These are phyloP conservation scores for Natator depressus DNA, from an alignment of 2,113 vertebrate species.

Conservation along the genomic window DNA sequence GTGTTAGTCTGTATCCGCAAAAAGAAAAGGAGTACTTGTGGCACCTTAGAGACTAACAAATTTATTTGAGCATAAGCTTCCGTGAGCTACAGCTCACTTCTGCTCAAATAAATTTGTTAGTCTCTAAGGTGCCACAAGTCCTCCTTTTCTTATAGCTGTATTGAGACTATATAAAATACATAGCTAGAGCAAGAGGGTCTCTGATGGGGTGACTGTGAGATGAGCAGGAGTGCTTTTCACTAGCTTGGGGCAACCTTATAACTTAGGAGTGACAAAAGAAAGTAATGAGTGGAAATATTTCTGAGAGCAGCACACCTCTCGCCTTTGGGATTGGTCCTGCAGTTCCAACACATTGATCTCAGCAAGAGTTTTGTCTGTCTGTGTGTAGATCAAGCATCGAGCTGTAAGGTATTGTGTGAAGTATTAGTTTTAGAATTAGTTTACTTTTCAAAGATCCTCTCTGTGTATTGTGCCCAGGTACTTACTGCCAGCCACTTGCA, in stretches of 20 bases:
- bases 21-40: too few species aligned
- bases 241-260: neutral
- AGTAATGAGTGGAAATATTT: neutral
- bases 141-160: neutral
- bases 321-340: rapidly evolving
- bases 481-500: neutral
- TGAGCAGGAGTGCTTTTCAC: rapidly evolving
- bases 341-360: rapidly evolving
- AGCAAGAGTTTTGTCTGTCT: neutral
- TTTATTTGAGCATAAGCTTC: too few species aligned
- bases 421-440: neutral
- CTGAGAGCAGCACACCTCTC: rapidly evolving
- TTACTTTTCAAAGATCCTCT: rapidly evolving
- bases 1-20: too few species aligned
- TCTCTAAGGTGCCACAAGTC: too few species aligned
- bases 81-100: too few species aligned
- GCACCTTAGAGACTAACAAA: too few species aligned
- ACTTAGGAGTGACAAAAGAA: neutral
- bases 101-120: too few species aligned
- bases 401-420: neutral
- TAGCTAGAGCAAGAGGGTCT: neutral
- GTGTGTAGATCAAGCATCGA: neutral
- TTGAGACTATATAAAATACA: rapidly evolving
- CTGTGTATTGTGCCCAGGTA: rapidly evolving
- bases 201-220: neutral